Evolutionary conservation across 64 coral and sea anemone genomes (phyloP), one percentile per base, ranked within the genome.

Genomic region (Pocillopora verrucosa): DNA sequence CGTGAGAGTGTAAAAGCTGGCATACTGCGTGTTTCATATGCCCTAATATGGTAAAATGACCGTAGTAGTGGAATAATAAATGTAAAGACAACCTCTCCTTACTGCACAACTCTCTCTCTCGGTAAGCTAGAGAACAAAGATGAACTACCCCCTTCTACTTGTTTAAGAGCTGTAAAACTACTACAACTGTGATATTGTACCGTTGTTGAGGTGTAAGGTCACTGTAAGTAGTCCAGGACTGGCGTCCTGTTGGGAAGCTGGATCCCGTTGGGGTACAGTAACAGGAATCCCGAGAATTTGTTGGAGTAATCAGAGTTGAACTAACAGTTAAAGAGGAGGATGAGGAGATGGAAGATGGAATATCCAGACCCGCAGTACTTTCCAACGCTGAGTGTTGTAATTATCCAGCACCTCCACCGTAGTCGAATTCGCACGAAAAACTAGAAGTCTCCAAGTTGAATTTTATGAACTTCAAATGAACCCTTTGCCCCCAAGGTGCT

Each of bases 71-170:
- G 30, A 30, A 30, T 30, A 30, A 30, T 30, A 30, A 30, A 30
- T 30, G 30, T 30, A 51, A 51, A 51, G 41, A 51, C 41, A 51
- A 51, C 41, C 7, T 7, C 41, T 51, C 7, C 3, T 51, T 51
- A 51, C 41, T 4, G 41, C 7, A 51, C 41, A 51, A 51, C 3
- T 51, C 0, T 51, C n/a, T 3, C 41, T 51, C 41, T 51, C 7
- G 7, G 41, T 51, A 51, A 51, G 41, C 41, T 51, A 51, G 41
- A 51, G 1, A 51, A 51, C 7, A n/a, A n/a, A n/a, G 41, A 7
- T 11, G 56, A 61, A 80, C 80, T 83, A n/a, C n/a, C n/a, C n/a
- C n/a, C n/a, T n/a, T n/a, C n/a, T 83, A 83, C 80, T 65, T 3
- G 19, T 83, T 83, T 38, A 14, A 9, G 34, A 67, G 67, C 41